Evolutionary conservation across 2,888 invertebrate genomes (phyloP), one percentile per base, ranked within the genome.

Genomic region (Agrochola lychnidis): DNA sequence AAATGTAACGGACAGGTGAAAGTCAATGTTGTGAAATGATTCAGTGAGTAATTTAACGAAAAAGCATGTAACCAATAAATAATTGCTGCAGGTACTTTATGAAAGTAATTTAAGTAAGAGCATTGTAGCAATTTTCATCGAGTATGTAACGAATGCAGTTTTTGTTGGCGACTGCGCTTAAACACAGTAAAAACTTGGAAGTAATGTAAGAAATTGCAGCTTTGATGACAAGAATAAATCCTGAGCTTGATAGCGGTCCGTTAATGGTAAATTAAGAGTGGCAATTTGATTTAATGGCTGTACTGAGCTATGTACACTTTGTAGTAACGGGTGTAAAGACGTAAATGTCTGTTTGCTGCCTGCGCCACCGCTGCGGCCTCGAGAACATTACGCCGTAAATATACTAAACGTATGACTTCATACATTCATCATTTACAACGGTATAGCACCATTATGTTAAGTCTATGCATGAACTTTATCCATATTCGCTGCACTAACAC

Each of bases 1-100:
- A 89, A 93, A 92, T 89, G 88, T 92, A 94, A 94, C 92, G 87
- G 94, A 91, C 93, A 92, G 93, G 96, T 94, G 95, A 96, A 96
- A 96, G 95, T 92, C 85, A 81, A 83, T 88, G 81, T 87, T 88
- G 90, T 89, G 90, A 92, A 91, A 90, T 90, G 90, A 92, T 91
- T 90, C 89, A 89, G 88, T 88, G 83, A 84, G 89, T 84, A 86
- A 86, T 84, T 86, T 84, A 78, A 83, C 82, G 84, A 83, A 86
- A 87, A 89, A 87, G 83, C 85, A 81, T 81, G 81, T 81, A 82
- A 86, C 85, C 85, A 87, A 85, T 87, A 84, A 84, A 86, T 87
- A 87, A 86, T 84, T 80, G 74, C 83, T 79, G 71, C 69, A 68
- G 71, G 79, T 84, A 85, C 80, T 81, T 79, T 70, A 85, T 74